Base-by-base conservation (phyloP, 2,888 invertebrate genomes). In the Acronicta aceris region DNA sequence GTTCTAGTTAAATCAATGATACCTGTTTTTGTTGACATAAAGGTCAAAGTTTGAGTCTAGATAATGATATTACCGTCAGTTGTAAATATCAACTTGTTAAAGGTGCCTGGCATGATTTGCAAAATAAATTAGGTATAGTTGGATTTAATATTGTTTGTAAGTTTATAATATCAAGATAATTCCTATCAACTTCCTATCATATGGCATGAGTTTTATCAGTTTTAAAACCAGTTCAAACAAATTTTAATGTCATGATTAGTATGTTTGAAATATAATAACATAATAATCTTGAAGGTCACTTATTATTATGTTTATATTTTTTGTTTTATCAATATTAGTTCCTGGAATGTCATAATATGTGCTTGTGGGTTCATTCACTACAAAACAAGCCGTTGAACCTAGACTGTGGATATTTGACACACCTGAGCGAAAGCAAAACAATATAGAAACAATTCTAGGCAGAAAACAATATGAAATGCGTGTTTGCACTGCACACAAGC, bases 401-500 rank as follows among this genome's bases (percentile, higher is more conserved):
- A 54, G 48, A 43, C 9, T 33, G 38, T 50, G 21, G 25, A 17
- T 30, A 16, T 30, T 17, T 10, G 25, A 4, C 40, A 65, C 25
- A 46, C 21, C 8, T 12, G 61, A 59, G 71, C 54, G 54, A 45
- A 62, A 56, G 65, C 62, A 75, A 71, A 33, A 43, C 50, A 65
- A 54, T 36, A 54, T 17, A 52, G 71, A 74, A 27, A 73, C 47
- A 58, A 48, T 60, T 66, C 42, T 71, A 78, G 55, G 78, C 74
- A 67, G 69, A 74, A 50, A 65, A 74, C 53, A 71, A 76, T 30
- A 70, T 60, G 69, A 64, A 77, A 52, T 61, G 76, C 79, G 59
- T 76, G 73, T 72, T 67, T 71, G 30, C 51, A 85, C 76, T 65
- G 63, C 60, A 86, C 77, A 74, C 49, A 86, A 85, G 83, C 84